Percentiles rank a stretch among this genome's conserved stretches.
Conservation (phyloP, 2,888 invertebrate genomes). For the Psococerastis gibbosa region DNA sequence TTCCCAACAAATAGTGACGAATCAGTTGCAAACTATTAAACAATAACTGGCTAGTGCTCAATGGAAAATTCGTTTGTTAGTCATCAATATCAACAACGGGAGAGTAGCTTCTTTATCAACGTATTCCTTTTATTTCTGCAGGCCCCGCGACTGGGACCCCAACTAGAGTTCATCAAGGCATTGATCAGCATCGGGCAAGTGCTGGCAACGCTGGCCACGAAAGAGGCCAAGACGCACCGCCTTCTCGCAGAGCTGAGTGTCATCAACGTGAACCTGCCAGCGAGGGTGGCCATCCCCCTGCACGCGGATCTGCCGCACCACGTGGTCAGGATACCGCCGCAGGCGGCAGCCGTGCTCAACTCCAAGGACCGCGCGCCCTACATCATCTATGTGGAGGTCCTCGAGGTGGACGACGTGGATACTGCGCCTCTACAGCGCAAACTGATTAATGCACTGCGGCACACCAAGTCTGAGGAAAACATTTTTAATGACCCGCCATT, state of each 20-base stretch:
- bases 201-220: conserved; percentile 60
- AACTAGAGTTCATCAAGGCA: conserved; percentile 74
- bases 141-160: conserved; percentile 66
- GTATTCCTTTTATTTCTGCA: conserved; percentile 22
- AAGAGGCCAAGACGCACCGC: conserved; percentile 82
- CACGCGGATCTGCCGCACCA: conserved; percentile 65
- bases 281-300: conserved; percentile 92
- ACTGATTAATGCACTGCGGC: conserved; percentile 66
- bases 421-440: conserved; percentile 72
- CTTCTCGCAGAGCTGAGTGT: conserved; percentile 83
- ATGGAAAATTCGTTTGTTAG: no score
- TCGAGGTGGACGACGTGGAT: conserved; percentile 68
- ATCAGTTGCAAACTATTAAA: no score
- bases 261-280: conserved; percentile 91
- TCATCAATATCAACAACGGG: no score
- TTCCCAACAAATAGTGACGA: no score
- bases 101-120: conserved; percentile 6
- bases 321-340: conserved; percentile 90
- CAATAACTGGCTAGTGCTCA: no score
- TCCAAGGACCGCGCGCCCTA: conserved; percentile 97
- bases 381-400: conserved; percentile 92
- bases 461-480: conserved; percentile 90
- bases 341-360: conserved; percentile 93
- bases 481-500: conserved; percentile 28
- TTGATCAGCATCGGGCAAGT: conserved; percentile 71